Evolutionary conservation across 2,113 vertebrate genomes (phyloP).

Genomic region (Hylia prasina): DNA sequence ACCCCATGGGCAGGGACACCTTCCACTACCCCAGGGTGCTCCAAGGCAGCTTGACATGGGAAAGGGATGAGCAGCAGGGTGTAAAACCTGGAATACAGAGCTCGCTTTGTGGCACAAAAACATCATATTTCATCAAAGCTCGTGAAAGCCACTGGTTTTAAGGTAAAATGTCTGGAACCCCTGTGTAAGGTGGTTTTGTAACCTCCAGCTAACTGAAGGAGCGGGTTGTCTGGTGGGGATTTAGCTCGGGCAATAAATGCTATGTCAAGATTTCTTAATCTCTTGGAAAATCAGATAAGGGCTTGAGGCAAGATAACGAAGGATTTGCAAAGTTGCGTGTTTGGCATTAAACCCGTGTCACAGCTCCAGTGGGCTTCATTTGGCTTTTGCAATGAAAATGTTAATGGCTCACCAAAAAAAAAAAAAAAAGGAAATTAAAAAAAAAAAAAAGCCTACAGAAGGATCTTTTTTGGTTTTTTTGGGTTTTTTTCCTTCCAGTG

Average conservation of each 20-base stretch:
- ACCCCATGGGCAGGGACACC: neutral
- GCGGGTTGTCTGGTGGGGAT: neutral
- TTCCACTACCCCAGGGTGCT: neutral
- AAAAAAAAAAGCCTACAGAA: too few species aligned
- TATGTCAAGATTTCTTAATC: slow-evolving; percentile 51
- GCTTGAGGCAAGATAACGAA: neutral
- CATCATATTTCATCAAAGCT: rapidly evolving
- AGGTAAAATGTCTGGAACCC: neutral
- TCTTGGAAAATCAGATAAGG: slow-evolving; percentile 46
- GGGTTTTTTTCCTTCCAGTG: neutral
- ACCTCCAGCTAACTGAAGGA: neutral
- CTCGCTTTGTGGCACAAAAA: neutral
- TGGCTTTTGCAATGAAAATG: neutral
- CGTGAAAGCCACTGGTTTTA: neutral
- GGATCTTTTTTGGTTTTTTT: too few species aligned
- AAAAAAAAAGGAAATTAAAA: too few species aligned
- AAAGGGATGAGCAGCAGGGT: rapidly evolving
- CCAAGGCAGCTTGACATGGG: neutral
- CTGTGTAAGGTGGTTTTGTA: neutral
- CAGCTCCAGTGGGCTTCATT: neutral
- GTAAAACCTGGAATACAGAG: neutral
- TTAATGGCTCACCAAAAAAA: neutral
- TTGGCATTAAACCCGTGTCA: neutral
- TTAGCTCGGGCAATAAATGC: neutral
- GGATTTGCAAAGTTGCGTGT: neutral